Conservation (phyloP, 2,113 vertebrate genomes). For the Nothoprocta perdicaria region DNA sequence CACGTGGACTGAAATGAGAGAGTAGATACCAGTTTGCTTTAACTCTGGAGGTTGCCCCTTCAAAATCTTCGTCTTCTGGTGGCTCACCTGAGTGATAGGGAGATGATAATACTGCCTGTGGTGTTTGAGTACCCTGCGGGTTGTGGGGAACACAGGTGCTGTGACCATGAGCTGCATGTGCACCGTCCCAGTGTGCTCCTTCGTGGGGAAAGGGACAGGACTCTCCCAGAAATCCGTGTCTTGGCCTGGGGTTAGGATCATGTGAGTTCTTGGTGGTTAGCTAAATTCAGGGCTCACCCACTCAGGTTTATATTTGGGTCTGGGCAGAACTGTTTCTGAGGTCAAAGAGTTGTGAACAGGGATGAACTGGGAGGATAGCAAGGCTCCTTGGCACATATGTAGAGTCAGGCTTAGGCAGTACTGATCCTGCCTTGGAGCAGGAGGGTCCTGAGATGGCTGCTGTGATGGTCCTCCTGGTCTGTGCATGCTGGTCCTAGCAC, state of each 20-base stretch:
- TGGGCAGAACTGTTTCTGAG: neutral
- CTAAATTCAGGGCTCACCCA: neutral
- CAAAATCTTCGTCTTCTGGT: neutral
- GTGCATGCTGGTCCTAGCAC: fast-evolving
- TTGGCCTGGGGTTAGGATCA: neutral
- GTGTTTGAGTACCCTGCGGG: neutral
- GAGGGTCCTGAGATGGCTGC: neutral
- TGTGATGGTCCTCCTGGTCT: fast-evolving
- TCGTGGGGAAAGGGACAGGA: no score
- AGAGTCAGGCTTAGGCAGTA: fast-evolving
- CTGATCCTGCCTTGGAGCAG: neutral
- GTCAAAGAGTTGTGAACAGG: neutral
- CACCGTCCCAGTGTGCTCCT: neutral
- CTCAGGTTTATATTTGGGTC: neutral
- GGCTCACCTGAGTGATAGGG: neutral
- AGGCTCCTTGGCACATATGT: neutral
- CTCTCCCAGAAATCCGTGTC: neutral
- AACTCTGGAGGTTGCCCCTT: neutral
- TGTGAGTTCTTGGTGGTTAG: neutral
- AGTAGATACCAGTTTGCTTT: neutral
- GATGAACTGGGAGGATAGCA: neutral
- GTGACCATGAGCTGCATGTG: no score
- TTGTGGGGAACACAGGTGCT: neutral
- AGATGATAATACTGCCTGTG: neutral
- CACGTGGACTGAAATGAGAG: no score